Conservation (phyloP, 1,140 invertebrate genomes). For the fruit fly (Drosophila melanogaster) region DNA sequence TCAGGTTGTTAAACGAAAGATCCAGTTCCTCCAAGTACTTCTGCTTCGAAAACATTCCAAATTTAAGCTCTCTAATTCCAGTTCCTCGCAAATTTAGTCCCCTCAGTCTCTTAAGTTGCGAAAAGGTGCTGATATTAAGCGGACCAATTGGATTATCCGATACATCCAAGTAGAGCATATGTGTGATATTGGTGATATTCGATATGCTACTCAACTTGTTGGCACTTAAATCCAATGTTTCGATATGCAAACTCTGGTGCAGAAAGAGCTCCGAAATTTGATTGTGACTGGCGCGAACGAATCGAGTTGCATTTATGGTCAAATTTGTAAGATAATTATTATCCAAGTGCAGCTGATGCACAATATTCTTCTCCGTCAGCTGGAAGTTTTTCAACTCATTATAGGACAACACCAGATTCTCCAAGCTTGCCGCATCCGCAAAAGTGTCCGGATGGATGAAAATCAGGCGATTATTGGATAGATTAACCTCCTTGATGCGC, state of each 20-base stretch:
- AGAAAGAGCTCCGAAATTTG: constrained; percentile 58
- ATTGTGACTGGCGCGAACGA: constrained; percentile 73
- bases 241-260: constrained; percentile 61
- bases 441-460: constrained; percentile 74
- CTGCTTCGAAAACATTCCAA: constrained; percentile 82
- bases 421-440: constrained; percentile 63
- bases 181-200: constrained; percentile 68
- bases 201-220: constrained; percentile 66
- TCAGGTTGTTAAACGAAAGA: constrained; percentile 79
- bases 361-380: constrained; percentile 71
- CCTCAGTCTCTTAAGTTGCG: constrained; percentile 64
- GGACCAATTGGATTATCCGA: constrained; percentile 75
- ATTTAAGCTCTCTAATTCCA: constrained; percentile 63
- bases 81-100: constrained; percentile 60
- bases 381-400: constrained; percentile 63
- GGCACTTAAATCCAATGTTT: constrained; percentile 60
- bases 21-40: constrained; percentile 72
- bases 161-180: constrained; percentile 65
- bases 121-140: constrained; percentile 71
- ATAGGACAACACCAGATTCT: constrained; percentile 61
- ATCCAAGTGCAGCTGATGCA: constrained; percentile 71
- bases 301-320: constrained; percentile 68
- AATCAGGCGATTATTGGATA: constrained; percentile 65
- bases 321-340: constrained; percentile 72
- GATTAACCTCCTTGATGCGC: constrained; percentile 71